These are phyloP conservation scores for Phrynocephalus forsythii DNA, from an alignment of 2,797 vertebrate genomes.

Conservation along the genomic window DNA sequence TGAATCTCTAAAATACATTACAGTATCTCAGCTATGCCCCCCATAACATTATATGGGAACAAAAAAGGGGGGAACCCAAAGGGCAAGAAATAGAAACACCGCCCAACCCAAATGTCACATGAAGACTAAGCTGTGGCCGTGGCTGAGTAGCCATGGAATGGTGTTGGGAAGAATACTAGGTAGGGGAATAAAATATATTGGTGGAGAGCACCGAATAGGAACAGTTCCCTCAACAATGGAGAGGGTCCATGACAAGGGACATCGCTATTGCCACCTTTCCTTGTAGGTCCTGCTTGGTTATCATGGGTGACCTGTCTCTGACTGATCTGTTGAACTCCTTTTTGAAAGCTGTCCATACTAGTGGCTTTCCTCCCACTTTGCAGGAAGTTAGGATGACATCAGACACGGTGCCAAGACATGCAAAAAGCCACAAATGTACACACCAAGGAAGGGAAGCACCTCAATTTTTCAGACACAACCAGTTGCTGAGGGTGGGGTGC, in stretches of 20 bases:
- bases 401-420: not conserved
- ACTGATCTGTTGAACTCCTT: no score
- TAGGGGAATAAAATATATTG: not conserved
- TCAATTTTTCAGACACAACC: not conserved
- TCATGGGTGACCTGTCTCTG: no score
- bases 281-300: no score
- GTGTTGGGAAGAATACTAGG: no score
- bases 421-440: not conserved
- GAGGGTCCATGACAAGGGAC: no score
- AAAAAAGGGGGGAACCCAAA: not conserved
- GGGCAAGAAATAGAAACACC: no score
- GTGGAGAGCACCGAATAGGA: no score
- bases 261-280: no score
- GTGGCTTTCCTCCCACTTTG: not conserved
- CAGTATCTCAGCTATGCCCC: no score
- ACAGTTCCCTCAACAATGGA: no score
- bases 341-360: not conserved
- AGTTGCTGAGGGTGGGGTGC: not conserved
- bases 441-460: not conserved
- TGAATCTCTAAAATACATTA: not conserved
- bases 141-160: not conserved
- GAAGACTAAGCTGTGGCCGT: not conserved
- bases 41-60: no score
- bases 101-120: no score
- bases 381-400: not conserved